phyloP scores from a whole-genome alignment of 2,888 invertebrate species.

The Drosophila flavopinicola region DNA sequence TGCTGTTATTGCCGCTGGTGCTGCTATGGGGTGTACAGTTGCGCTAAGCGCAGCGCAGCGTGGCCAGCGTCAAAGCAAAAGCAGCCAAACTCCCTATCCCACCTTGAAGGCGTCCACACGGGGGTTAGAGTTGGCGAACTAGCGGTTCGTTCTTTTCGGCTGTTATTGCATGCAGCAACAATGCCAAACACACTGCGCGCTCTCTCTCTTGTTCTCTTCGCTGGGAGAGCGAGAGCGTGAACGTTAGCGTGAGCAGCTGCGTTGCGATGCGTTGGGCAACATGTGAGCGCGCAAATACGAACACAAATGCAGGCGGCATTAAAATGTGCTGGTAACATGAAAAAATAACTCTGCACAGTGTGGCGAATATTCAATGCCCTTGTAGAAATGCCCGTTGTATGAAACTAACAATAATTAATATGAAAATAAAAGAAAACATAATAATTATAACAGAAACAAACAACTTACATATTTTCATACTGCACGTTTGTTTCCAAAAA shows the following conservation, averaged over 20 bases:
- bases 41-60: slow-evolving; percentile 69
- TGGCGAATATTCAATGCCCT: slow-evolving; percentile 25
- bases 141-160: slow-evolving; percentile 15
- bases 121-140: slow-evolving; percentile 49
- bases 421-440: not conserved
- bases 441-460: not conserved
- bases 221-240: slow-evolving; percentile 3
- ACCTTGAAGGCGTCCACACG: slow-evolving; percentile 38
- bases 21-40: slow-evolving; percentile 62
- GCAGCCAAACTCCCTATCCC: slow-evolving; percentile 39
- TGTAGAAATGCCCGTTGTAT: not conserved
- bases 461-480: slow-evolving; percentile 80
- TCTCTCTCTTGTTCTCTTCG: slow-evolving; percentile 18
- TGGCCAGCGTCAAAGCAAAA: slow-evolving; percentile 36
- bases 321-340: slow-evolving; percentile 44
- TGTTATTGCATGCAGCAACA: slow-evolving; percentile 50
- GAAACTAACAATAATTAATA: not conserved
- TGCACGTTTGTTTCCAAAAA: slow-evolving; percentile 58
- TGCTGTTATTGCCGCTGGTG: slow-evolving; percentile 21
- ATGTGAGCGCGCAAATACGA: slow-evolving; percentile 54
- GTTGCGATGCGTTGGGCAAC: slow-evolving; percentile 42
- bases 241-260: slow-evolving; percentile 42
- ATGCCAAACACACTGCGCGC: slow-evolving; percentile 22
- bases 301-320: slow-evolving; percentile 53
- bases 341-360: slow-evolving; percentile 1